Evolutionary conservation across 2,113 vertebrate species (phyloP), one percentile per base, ranked within the genome.

Genomic region (Actenoides hombroni): DNA sequence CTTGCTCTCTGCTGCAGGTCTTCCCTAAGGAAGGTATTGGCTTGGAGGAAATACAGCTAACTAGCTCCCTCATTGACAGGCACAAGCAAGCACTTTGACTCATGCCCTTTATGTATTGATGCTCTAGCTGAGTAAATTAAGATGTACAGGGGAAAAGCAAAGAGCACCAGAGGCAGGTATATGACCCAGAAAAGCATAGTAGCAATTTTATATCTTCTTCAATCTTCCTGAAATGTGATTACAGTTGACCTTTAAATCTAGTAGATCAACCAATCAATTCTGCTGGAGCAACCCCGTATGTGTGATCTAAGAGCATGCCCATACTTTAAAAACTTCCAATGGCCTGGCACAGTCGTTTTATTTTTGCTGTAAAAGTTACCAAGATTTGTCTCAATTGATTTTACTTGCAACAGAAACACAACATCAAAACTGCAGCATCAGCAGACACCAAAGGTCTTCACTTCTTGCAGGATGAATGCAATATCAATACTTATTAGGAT

Each of bases 401-500:
- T 97, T 94, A 96, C 95, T 97, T 95, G 92, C 93, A 98, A 97
- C 96, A 96, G 97, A 97, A 97, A 42, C 92, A 96, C 90, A 95
- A 86, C 69, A 95, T 76, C 92, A 95, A 96, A 98, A 97, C 94
- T 97, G 98, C 98, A 74, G 89, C 92, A 96, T 98, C 98, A 98
- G 98, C 98, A 97, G 95, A 97, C 93, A 91, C 90, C 26, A 97
- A 98, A 98, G 83, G 97, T 95, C 97, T 97, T 56, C 44, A 96
- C 90, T 97, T 97, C 97, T 97, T 79, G 96, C 95, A 93, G 98
- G 95, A 98, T 98, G 98, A 98, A 97, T 96, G 96, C 91, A 97
- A 60, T 97, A 98, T 98, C 98, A 97, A 98, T 98, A 98, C 97
- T 98, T 98, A 98, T 97, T 97, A 98, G 97, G 97, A 96, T 94